Base-by-base conservation (phyloP, 2,797 vertebrate genomes). In the Anableps anableps region DNA sequence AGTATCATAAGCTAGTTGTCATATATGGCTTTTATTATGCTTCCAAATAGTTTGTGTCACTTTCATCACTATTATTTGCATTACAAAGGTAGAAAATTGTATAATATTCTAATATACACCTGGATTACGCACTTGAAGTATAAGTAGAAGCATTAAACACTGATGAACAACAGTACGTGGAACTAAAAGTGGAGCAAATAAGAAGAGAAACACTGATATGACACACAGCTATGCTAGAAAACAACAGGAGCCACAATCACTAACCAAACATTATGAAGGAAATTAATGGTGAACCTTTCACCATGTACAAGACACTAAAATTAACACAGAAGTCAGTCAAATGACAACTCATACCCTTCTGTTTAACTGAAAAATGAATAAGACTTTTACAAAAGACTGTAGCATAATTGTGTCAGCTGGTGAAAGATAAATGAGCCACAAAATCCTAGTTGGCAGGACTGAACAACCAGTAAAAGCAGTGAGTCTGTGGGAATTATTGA, bases 401-500 rank as follows among this genome's bases (percentile, higher is more conserved):
- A 53, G 50, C 36, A 23, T 26, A 38, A 55, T 55, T n/a, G 19
- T 55, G 51, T 58, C 51, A 74, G 51, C 38, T 58, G 7, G 16
- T 43, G 3, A 23, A 43, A 41, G 36, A 58, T 23, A 55, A 29
- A 75, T 29, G 36, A 75, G 51, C 23, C 51, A 58, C 36, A 36
- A 31, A n/a, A 26, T n/a, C 14, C 50, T 9, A 41, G 36, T n/a
- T 38, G 34, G 73, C 50, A 74, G 34, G 23, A 29, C 14, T 29
- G 36, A 58, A 55, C 51, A 51, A 75, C 4, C 36, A 75, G 74
- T 58, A 41, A 74, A 51, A 51, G 47, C 41, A 26, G 72, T 14
- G 48, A 51, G 29, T 74, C 47, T 50, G 29, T 34, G 48, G 41
- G 53, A 41, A 43, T 58, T 58, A 75, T 75, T 43, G 38, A 75